A percentile compares a stretch with the other conserved stretches of the same genome.
Evolutionary conservation across 2,888 invertebrate species (phyloP).

Genomic region (Celastrina argiolus): DNA sequence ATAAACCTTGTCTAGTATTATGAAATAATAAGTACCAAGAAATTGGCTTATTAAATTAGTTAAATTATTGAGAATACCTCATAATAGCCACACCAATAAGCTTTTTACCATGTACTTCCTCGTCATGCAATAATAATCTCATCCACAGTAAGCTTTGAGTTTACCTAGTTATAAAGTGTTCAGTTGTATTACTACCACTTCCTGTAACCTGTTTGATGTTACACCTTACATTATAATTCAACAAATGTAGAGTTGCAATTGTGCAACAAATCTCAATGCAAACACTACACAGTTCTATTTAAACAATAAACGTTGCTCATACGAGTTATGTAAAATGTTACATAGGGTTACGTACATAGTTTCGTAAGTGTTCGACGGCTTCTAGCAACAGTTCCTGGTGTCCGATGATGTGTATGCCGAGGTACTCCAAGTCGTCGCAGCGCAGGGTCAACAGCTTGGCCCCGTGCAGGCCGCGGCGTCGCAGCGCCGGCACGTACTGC

Average conservation of each 20-base stretch:
- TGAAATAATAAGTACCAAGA: too few relatives aligned
- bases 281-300: neutral
- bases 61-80: too few relatives aligned
- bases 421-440: constrained; percentile 91
- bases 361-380: constrained; percentile 92
- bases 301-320: neutral
- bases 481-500: constrained; percentile 88
- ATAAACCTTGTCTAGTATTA: too few relatives aligned
- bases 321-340: constrained; percentile 7
- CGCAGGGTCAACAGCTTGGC: constrained; percentile 89
- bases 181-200: too few relatives aligned
- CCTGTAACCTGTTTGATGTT: too few relatives aligned
- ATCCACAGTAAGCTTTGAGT: too few relatives aligned
- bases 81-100: too few relatives aligned
- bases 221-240: neutral
- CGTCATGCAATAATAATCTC: too few relatives aligned
- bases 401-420: constrained; percentile 91
- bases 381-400: constrained; percentile 96
- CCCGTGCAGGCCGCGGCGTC: constrained; percentile 89
- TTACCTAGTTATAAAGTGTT: too few relatives aligned
- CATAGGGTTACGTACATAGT: constrained; percentile 84
- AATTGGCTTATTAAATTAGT: too few relatives aligned
- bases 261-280: neutral
- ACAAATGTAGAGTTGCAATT: neutral
- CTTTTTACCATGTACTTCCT: too few relatives aligned